phyloP scores from a whole-genome alignment of 2,113 vertebrate genomes.

The Nyctereutes procyonoides region DNA sequence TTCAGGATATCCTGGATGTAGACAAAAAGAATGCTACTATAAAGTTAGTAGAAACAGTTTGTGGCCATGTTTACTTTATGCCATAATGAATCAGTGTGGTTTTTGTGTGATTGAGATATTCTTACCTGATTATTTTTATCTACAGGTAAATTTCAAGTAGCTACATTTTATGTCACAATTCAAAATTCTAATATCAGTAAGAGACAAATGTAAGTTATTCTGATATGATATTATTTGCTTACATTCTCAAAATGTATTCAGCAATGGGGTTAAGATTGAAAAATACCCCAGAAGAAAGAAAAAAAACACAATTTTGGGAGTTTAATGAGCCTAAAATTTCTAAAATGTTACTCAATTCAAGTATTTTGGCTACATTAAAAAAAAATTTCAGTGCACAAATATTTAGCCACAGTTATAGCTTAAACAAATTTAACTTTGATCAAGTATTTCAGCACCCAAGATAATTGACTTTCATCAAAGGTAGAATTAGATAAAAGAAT shows the following conservation, averaged over 20 bases:
- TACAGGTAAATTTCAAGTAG: neutral
- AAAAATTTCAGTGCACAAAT: neutral
- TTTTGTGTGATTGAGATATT: neutral
- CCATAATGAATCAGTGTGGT: neutral
- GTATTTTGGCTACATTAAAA: neutral
- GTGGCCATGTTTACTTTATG: neutral
- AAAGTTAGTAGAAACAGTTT: neutral
- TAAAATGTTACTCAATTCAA: neutral
- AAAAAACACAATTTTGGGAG: neutral
- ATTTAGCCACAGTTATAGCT: neutral
- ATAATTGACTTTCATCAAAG: conserved; percentile 37
- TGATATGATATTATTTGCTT: neutral
- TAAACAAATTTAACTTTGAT: conserved; percentile 37
- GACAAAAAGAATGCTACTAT: neutral
- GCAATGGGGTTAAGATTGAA: neutral
- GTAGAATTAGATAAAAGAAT: conserved; percentile 58
- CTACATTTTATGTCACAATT: neutral
- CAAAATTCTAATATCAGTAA: neutral
- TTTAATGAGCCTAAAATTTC: neutral
- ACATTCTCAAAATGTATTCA: neutral
- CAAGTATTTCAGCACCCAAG: conserved; percentile 42
- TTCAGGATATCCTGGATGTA: neutral
- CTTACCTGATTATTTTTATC: neutral
- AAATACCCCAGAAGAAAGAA: neutral
- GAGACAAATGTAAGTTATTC: neutral